Base-by-base conservation (phyloP, 2,888 invertebrate species). In the Sphaerophoria rueppellii region DNA sequence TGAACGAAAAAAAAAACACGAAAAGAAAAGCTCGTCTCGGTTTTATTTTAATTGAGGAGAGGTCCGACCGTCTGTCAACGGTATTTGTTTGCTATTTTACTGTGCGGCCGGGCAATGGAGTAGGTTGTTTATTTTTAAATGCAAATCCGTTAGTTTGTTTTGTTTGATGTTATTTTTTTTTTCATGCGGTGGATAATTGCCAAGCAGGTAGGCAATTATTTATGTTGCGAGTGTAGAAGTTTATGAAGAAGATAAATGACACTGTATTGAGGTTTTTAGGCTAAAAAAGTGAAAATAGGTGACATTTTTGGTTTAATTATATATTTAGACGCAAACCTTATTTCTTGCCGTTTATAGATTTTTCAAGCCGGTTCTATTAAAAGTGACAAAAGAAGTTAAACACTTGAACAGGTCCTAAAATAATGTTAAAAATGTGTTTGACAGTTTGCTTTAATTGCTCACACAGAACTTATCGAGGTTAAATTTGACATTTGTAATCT, bases 101-200 rank as follows among this genome's bases (percentile, higher is more conserved):
- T 24, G 55, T 48, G 43, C 4, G 4, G 24, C 24, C 24, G 24
- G 9, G 40, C 9, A 43, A 12, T 9, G 12, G 43, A 9, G 5
- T 35, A 57, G 60, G 50, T 24, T 58, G 67, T 72, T 80, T 83
- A 83, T 83, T 75, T 83, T 83, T 73, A 67, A 83, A 75, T 82
- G 70, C 58, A 40, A 70, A 65, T 65, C 63, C 48, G 63, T 63
- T 48, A 63, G 37, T 32, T 24, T 32, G 34, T 9, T 50, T 4
- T 40, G 9, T 14, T 70, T 70, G 48, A 54, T 35, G 6, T 48
- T 3, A 6, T 32, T 43, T 54, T 46, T 67, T 57, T 11, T 52
- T 24, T 57, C 16, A n/a, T n/a, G n/a, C n/a, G 4, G 32, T 63
- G 12, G 71, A 50, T 40, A 40, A 74, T 67, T 54, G 52, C 24